phyloP scores from a whole-genome alignment of 2,888 invertebrate species.

The Lydus trimaculatus region DNA sequence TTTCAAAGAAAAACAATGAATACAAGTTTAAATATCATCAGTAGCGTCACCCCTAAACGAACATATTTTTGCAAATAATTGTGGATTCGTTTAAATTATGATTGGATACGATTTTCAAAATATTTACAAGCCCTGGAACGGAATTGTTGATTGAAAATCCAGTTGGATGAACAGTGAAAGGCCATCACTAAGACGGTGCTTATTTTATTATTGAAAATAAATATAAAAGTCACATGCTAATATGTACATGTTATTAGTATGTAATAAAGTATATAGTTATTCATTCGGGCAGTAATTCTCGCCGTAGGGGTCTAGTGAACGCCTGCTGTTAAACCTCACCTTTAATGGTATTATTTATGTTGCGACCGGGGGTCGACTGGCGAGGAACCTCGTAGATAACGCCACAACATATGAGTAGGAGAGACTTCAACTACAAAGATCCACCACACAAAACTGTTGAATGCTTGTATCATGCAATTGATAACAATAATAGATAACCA shows the following conservation, averaged over 20 bases:
- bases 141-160: constrained; percentile 39
- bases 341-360: constrained; percentile 64
- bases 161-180: constrained; percentile 31
- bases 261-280: constrained; percentile 63
- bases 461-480: neutral
- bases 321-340: constrained; percentile 62
- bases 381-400: constrained; percentile 49
- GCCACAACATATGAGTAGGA: neutral
- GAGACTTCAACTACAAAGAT: constrained; percentile 3
- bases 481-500: neutral
- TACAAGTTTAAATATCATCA: too few relatives aligned
- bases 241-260: constrained; percentile 61
- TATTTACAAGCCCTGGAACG: constrained; percentile 6
- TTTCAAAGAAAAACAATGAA: too few relatives aligned
- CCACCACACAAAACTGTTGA: neutral
- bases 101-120: neutral
- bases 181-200: constrained; percentile 49
- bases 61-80: too few relatives aligned
- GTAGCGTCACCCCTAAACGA: too few relatives aligned
- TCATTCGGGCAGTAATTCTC: constrained; percentile 63
- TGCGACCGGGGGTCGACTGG: constrained; percentile 52
- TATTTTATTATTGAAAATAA: constrained; percentile 49
- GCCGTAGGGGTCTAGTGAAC: constrained; percentile 55
- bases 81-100: neutral
- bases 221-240: constrained; percentile 57